These are phyloP conservation scores for Brachyhypopomus occidentalis DNA, from an alignment of 2,113 vertebrate species.

Conservation along the genomic window DNA sequence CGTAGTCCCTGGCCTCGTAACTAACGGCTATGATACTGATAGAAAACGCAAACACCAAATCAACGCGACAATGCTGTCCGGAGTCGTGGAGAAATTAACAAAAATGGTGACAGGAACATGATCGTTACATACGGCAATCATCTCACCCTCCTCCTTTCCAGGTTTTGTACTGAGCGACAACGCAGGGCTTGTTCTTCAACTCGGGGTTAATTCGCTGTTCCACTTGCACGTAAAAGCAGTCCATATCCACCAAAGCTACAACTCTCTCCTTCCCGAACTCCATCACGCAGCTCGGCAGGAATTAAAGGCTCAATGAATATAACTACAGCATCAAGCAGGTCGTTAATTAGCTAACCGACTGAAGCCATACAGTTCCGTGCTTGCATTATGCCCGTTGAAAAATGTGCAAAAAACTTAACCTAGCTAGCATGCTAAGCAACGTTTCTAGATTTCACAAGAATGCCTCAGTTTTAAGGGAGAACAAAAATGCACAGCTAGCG, in stretches of 20 bases:
- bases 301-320: too few species aligned
- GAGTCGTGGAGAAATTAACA: background rate
- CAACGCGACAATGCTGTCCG: background rate
- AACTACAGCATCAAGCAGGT: too few species aligned
- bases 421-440: too few species aligned
- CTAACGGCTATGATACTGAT: slow-evolving; percentile 92
- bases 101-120: background rate
- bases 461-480: too few species aligned
- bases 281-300: slow-evolving; percentile 65
- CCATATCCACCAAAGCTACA: slow-evolving; percentile 93
- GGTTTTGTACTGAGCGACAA: slow-evolving; percentile 93
- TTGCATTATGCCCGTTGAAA: too few species aligned
- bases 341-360: too few species aligned
- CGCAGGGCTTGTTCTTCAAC: slow-evolving; percentile 86
- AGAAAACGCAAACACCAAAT: slow-evolving; percentile 19
- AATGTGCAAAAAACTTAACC: too few species aligned
- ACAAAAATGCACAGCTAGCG: too few species aligned
- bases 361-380: too few species aligned
- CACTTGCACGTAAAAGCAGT: slow-evolving; percentile 98
- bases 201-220: slow-evolving; percentile 87
- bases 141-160: slow-evolving; percentile 93
- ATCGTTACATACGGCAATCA: too few species aligned
- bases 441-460: too few species aligned
- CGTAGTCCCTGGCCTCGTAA: slow-evolving; percentile 92
- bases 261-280: slow-evolving; percentile 83